Percentiles rank a stretch among this genome's conserved stretches.
phyloP scores from a whole-genome alignment of 2,113 vertebrate species.

The Coreoperca whiteheadi region DNA sequence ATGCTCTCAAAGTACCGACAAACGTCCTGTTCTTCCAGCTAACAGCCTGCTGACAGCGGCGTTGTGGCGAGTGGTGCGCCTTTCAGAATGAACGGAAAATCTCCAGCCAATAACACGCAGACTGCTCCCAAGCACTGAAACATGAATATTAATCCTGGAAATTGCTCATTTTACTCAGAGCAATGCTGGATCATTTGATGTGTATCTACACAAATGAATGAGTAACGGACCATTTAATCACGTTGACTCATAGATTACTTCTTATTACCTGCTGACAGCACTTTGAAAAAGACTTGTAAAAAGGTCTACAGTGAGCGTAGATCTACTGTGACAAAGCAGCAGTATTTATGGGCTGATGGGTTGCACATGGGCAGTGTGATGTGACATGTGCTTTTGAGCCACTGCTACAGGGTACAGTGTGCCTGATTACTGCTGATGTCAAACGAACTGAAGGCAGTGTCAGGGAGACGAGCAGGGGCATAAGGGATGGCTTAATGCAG shows the following conservation, averaged over 20 bases:
- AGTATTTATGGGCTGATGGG: background rate
- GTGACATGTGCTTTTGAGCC: slow-evolving; percentile 15
- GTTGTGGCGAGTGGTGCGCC: background rate
- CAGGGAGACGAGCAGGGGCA: background rate
- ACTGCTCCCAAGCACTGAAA: background rate
- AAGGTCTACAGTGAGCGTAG: background rate
- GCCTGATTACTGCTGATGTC: background rate
- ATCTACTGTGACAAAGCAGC: background rate
- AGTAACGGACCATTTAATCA: background rate
- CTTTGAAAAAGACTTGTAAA: background rate
- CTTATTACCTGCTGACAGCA: background rate
- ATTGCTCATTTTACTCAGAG: background rate
- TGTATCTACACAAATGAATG: background rate
- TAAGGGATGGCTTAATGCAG: no score
- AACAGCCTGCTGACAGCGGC: background rate
- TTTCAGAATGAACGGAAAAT: background rate
- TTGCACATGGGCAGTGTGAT: background rate
- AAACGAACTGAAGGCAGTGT: background rate
- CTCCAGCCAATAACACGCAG: background rate
- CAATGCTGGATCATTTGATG: background rate
- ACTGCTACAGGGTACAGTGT: background rate
- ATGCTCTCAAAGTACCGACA: background rate
- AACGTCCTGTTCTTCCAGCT: slow-evolving; percentile 18
- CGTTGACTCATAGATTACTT: background rate
- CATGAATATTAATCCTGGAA: background rate